Percentiles rank a stretch among this genome's conserved stretches.
Evolutionary conservation across 2,888 invertebrate genomes (phyloP).

Genomic region (Rambutsinella grinnellia): DNA sequence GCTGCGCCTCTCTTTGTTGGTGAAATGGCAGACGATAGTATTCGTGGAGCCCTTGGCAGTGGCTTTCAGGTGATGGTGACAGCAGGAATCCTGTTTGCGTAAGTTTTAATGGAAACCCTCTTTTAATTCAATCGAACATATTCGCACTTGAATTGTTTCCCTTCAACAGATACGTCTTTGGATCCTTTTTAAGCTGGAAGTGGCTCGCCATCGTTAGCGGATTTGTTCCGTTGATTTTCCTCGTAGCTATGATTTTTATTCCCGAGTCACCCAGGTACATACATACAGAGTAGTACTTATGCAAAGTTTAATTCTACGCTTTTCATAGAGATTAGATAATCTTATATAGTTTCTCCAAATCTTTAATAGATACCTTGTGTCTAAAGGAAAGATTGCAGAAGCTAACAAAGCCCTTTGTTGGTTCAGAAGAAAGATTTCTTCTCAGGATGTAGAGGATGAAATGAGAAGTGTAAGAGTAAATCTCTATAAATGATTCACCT

Average conservation of each 20-base stretch:
- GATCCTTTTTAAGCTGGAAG: slow-evolving; percentile 76
- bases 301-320: too few species aligned
- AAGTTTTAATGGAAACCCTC: slow-evolving; percentile 20
- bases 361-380: slow-evolving; percentile 73
- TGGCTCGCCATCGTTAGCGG: slow-evolving; percentile 78
- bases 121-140: too few species aligned
- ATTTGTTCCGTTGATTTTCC: slow-evolving; percentile 79
- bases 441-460: slow-evolving; percentile 63
- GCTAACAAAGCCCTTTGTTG: slow-evolving; percentile 80
- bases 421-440: slow-evolving; percentile 77
- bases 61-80: slow-evolving; percentile 87
- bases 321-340: too few species aligned
- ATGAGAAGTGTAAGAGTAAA: slow-evolving; percentile 53
- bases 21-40: slow-evolving; percentile 87
- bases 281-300: too few species aligned
- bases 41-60: slow-evolving; percentile 87
- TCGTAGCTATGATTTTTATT: slow-evolving; percentile 82
- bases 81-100: slow-evolving; percentile 63
- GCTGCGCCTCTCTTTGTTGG: slow-evolving; percentile 84
- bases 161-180: slow-evolving; percentile 80
- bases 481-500: slow-evolving; percentile 1
- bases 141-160: too few species aligned
- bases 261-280: slow-evolving; percentile 77
- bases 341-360: too few species aligned
- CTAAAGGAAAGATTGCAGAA: slow-evolving; percentile 72